Evolutionary conservation across 2,888 invertebrate species (phyloP).

Genomic region (Mythimna ferrago): DNA sequence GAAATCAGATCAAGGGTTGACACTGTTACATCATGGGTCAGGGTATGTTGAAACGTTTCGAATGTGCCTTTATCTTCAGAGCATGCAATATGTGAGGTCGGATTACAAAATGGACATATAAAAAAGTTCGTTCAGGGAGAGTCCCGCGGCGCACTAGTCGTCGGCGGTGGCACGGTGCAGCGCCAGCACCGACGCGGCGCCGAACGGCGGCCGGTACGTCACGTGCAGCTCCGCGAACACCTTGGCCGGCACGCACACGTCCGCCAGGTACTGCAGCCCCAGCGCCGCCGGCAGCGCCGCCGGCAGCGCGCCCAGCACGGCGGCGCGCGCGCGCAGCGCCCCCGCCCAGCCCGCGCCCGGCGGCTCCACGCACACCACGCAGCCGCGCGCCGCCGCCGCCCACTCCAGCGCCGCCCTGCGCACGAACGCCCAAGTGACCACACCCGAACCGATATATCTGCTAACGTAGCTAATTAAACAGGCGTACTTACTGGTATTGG

Average conservation of each 20-base stretch:
- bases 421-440: slow-evolving; percentile 66
- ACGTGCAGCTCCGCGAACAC: slow-evolving; percentile 94
- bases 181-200: slow-evolving; percentile 82
- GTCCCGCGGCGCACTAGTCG: slow-evolving; percentile 43
- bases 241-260: slow-evolving; percentile 91
- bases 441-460: slow-evolving; percentile 69
- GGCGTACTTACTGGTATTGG: slow-evolving; percentile 47
- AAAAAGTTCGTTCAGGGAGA: too few species aligned
- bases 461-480: too few species aligned
- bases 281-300: slow-evolving; percentile 79
- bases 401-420: slow-evolving; percentile 68
- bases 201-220: slow-evolving; percentile 95
- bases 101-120: too few species aligned
- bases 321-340: slow-evolving; percentile 68
- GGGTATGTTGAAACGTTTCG: not conserved
- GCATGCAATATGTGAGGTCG: too few species aligned
- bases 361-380: slow-evolving; percentile 91
- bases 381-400: slow-evolving; percentile 69
- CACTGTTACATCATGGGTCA: not conserved
- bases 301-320: slow-evolving; percentile 81
- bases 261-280: slow-evolving; percentile 66
- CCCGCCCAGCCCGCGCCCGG: slow-evolving; percentile 89
- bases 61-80: too few species aligned
- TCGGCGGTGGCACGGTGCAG: slow-evolving; percentile 75
- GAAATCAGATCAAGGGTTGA: not conserved